phyloP scores from a whole-genome alignment of 2,113 vertebrate species.

The Platichthys stellatus region DNA sequence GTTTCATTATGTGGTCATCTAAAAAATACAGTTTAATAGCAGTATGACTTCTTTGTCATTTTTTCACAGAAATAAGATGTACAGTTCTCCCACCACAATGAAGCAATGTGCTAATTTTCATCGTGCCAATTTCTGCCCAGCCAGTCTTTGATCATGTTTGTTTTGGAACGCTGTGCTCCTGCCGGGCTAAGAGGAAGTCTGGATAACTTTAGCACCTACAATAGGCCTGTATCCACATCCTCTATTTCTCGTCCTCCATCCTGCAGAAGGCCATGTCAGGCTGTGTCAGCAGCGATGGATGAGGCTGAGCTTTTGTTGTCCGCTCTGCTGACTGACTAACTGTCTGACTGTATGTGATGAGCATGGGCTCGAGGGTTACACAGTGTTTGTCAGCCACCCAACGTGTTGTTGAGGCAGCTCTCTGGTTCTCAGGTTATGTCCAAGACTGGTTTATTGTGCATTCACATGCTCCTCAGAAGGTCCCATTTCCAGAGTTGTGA shows the following conservation, averaged over 20 bases:
- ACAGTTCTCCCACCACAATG: background rate
- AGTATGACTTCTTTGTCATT: background rate
- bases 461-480: background rate
- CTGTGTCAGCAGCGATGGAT: slow-evolving; percentile 61
- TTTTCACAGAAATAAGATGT: background rate
- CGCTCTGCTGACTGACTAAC: slow-evolving; percentile 50
- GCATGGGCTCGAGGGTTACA: slow-evolving; percentile 7
- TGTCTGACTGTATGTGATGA: slow-evolving; percentile 34
- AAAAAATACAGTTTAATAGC: no score
- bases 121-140: slow-evolving; percentile 4
- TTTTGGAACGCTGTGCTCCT: slow-evolving; percentile 26
- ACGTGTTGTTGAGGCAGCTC: slow-evolving; percentile 1
- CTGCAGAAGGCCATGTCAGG: slow-evolving; percentile 41
- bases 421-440: background rate
- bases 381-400: background rate
- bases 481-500: no score
- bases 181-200: slow-evolving; percentile 52
- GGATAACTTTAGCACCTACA: slow-evolving; percentile 49
- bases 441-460: background rate
- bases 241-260: slow-evolving; percentile 47
- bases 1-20: background rate
- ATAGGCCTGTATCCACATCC: slow-evolving; percentile 56
- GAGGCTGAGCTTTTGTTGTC: slow-evolving; percentile 56
- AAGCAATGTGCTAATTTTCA: background rate
- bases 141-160: slow-evolving; percentile 42